Conservation (phyloP, 2,797 vertebrate species). For the Pempheris klunzingeri region DNA sequence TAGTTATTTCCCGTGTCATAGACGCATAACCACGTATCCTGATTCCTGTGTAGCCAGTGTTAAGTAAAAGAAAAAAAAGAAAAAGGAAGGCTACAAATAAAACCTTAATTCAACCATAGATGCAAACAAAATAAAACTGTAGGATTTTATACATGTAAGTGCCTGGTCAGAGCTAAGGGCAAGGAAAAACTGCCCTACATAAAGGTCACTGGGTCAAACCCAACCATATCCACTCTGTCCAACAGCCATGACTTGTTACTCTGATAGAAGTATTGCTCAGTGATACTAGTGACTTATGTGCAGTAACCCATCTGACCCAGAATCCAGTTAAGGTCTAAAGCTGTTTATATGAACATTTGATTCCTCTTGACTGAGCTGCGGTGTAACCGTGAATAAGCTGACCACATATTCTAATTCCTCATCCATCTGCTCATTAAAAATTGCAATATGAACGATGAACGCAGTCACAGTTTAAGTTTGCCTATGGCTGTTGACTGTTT, state of each 20-base stretch:
- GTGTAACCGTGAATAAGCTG: not conserved
- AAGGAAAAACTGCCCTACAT: not conserved
- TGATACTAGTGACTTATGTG: not conserved
- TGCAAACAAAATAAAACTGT: no score
- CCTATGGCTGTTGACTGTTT: no score
- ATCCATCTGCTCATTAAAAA: conserved; percentile 1
- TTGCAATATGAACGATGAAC: not conserved
- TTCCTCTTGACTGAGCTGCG: not conserved
- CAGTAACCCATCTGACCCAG: not conserved
- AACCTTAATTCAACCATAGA: not conserved
- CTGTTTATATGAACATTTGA: conserved; percentile 9
- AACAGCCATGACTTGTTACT: not conserved
- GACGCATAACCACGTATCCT: not conserved
- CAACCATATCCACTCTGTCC: not conserved
- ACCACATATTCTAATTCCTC: not conserved
- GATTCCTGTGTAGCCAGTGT: not conserved
- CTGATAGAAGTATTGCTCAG: not conserved
- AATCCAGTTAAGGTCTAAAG: conserved; percentile 6
- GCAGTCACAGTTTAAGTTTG: not conserved
- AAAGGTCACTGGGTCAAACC: not conserved
- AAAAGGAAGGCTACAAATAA: not conserved
- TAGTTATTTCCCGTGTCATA: not conserved
- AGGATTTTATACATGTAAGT: no score
- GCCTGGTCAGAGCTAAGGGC: not conserved
- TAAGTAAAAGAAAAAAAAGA: not conserved